Conservation (phyloP, 2,113 vertebrate species). For the Prietella phreatophila region DNA sequence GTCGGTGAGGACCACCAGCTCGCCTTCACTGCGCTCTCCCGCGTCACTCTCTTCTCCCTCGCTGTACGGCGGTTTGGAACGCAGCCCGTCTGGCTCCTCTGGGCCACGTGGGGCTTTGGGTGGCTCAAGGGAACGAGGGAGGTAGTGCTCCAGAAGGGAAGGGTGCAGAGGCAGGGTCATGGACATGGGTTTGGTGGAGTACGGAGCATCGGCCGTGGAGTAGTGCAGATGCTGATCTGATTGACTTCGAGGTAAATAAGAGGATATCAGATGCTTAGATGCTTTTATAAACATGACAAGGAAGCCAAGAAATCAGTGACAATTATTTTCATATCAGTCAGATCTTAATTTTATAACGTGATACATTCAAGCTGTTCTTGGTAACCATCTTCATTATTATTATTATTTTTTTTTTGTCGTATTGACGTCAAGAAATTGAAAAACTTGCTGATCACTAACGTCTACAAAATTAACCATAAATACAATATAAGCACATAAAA, state of each 20-base stretch:
- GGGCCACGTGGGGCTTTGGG: slow-evolving; percentile 60
- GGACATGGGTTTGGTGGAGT: slow-evolving; percentile 72
- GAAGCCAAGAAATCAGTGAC: background rate
- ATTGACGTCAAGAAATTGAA: background rate
- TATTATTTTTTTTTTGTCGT: background rate
- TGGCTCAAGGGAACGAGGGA: slow-evolving; percentile 74
- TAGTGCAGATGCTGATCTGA: slow-evolving; percentile 81
- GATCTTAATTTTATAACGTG: background rate
- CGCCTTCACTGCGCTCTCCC: slow-evolving; percentile 88
- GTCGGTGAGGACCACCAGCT: slow-evolving; percentile 92
- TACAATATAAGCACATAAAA: background rate
- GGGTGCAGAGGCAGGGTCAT: slow-evolving; percentile 77
- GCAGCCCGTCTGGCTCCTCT: slow-evolving; percentile 53
- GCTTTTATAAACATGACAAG: background rate
- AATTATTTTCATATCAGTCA: too few relatives aligned
- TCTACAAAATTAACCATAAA: background rate
- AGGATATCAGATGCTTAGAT: background rate
- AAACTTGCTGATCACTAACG: too few relatives aligned
- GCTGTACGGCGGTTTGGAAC: slow-evolving; percentile 78
- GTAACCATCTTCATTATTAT: too few relatives aligned
- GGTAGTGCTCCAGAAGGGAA: slow-evolving; percentile 82
- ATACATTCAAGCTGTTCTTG: background rate
- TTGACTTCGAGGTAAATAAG: slow-evolving; percentile 69
- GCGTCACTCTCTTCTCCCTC: slow-evolving; percentile 88
- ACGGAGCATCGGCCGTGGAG: slow-evolving; percentile 76